Conservation (phyloP, 2,797 vertebrate species). For the Enteromius viviparus region DNA sequence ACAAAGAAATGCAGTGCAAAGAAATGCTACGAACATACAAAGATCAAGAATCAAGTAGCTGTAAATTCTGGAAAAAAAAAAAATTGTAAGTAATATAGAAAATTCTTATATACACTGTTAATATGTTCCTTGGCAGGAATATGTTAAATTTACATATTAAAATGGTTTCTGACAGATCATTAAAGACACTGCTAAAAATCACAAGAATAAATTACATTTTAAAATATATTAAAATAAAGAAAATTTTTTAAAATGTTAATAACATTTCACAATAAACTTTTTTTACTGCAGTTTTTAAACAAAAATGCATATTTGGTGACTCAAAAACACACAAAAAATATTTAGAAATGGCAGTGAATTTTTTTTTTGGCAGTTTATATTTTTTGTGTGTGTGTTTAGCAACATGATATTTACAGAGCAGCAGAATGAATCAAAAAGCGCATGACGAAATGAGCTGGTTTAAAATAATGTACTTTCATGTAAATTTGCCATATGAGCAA, state of each 20-base stretch:
- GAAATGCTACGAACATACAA: not conserved
- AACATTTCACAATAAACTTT: not conserved
- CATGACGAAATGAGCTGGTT: not conserved
- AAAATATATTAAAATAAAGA: not conserved
- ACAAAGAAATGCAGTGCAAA: not conserved
- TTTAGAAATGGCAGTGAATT: not conserved
- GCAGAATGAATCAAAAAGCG: not conserved
- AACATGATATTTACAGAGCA: not conserved
- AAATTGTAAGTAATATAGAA: not conserved
- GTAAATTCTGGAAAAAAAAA: not conserved
- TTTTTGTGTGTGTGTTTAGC: not conserved
- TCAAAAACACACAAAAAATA: not conserved
- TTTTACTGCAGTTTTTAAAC: too few relatives aligned
- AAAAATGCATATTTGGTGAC: not conserved
- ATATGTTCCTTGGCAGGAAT: not conserved
- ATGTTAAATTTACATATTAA: not conserved
- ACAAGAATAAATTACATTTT: not conserved
- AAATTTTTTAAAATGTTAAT: not conserved
- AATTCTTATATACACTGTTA: not conserved
- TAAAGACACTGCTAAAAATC: not conserved
- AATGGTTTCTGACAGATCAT: not conserved
- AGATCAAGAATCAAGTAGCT: not conserved
- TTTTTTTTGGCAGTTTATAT: not conserved
- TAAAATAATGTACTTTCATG: not conserved
- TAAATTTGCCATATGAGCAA: not conserved